Base-by-base conservation (phyloP, 2,797 vertebrate species). In the Taenioides sp. region DNA sequence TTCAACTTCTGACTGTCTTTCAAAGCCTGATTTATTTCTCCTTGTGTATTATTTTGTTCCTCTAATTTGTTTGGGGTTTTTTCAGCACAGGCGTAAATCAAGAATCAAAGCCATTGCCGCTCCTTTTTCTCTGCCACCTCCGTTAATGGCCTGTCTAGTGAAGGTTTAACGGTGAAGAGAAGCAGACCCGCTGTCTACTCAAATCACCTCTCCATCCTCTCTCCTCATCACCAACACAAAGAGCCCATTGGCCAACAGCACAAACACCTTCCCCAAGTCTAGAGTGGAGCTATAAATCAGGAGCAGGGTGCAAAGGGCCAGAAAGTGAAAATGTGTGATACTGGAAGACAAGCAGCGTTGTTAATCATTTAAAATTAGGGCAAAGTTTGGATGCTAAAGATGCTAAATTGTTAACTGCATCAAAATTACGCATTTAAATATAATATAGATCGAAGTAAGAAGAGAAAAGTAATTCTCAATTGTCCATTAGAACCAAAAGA, bases 1-100 rank as follows among this genome's bases (percentile, higher is more conserved):
- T 90, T 92, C 80, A 87, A 82, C 83, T 87, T 25, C 84, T 81
- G 80, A 85, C 78, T 88, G 86, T 84, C 71, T 80, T 88, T 89
- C 90, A 88, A 87, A 91, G 91, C 76, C 83, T 89, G 89, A 92
- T 92, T 92, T 92, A 93, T 92, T 92, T 90, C 87, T 86, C 17
- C 69, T 84, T 82, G 88, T 84, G 85, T 91, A 80, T 91, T 88
- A 91, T 91, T 92, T 92, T 91, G 88, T 90, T 90, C 87, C 82
- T 86, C 87, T 89, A 90, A 92, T 92, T 91, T 91, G 84, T 91
- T 91, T 92, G 86, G 84, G 80, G 0, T 37, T 37, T 37, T 87
- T 91, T 87, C 81, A 83, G 86, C 80, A 67, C n/a, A 79, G 81
- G 83, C 74, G 89, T 90, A 90, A 92, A 92, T 92, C 90, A 88